Base-by-base conservation (phyloP, 2,113 vertebrate species). In the Mesocricetus auratus region DNA sequence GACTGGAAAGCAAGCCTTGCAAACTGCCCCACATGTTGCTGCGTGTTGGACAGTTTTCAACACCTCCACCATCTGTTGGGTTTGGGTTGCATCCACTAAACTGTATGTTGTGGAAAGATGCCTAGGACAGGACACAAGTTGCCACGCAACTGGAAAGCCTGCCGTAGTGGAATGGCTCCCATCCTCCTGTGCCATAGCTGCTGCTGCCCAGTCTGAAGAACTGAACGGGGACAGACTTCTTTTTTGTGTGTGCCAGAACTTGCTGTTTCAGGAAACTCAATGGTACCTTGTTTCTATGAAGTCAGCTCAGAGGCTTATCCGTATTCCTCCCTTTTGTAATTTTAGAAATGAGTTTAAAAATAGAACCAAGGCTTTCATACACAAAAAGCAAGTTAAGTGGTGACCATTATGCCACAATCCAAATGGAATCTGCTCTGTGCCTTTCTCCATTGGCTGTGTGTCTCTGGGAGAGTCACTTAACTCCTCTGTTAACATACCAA, bases 21-120 rank as follows among this genome's bases (percentile, higher is more conserved):
- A 9, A 36, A 39, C n/a, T 16, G 0, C 74, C 42, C 1, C 24
- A 12, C 50, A 0, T 47, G 58, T 21, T 1, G 50, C 58, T 2
- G 1, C 0, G 24, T 7, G 5, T 8, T 68, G 26, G 86, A 81
- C 50, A 15, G 62, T 69, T 82, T 58, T 39, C 66, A 42, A 47
- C 66, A 86, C 7, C 64, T 31, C 13, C 33, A 24, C 89, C 87
- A 50, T 15, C 16, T 17, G 0, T 60, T 56, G 10, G 24, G 1
- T 36, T 36, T 33, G 83, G 66, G 95, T 33, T 15, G 0, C 29
- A 11, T 4, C 94, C 90, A 42, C 0, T 7, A 16, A 60, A 64
- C 93, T 4, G 3, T 26, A 42, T 0, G 0, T 0, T 62, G 31
- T 26, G 5, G 66, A 31, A 75, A n/a, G 85, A 62, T 1, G 42